Evolutionary conservation across 2,888 invertebrate species (phyloP).

Genomic region (Horisme vitalbata): DNA sequence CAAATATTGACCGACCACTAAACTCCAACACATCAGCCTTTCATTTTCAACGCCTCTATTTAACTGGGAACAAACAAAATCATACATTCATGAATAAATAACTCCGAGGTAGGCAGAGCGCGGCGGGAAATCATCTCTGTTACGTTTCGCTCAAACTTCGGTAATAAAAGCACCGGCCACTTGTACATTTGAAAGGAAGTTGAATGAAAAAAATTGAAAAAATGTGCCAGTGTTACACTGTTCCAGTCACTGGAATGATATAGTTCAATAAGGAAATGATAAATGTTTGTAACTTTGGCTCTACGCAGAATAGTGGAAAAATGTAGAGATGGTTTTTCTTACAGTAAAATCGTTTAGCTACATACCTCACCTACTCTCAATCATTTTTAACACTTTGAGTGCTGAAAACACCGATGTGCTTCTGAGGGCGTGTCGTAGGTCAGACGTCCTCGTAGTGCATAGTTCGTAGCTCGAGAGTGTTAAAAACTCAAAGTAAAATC

Average conservation of each 20-base stretch:
- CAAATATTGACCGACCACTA: conserved; percentile 23
- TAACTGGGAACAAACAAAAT: conserved; percentile 37
- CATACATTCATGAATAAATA: conserved; percentile 39
- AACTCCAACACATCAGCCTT: conserved; percentile 23
- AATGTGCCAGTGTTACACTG: conserved; percentile 18
- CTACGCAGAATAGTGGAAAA: too few species aligned
- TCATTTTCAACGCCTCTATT: conserved; percentile 36
- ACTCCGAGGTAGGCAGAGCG: conserved; percentile 32
- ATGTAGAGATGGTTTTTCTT: too few species aligned
- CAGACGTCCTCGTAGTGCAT: too few species aligned
- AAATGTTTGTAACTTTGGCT: too few species aligned
- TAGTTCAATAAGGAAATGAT: too few species aligned
- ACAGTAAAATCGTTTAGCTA: too few species aligned
- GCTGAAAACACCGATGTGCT: too few species aligned
- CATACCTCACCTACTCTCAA: too few species aligned
- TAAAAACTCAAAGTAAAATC: too few species aligned
- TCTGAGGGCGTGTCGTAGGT: too few species aligned
- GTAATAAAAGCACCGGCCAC: conserved; percentile 47
- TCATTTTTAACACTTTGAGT: too few species aligned
- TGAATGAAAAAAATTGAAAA: conserved; percentile 42
- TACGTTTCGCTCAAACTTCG: conserved; percentile 41
- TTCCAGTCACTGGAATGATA: conserved; percentile 11
- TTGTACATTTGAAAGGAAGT: conserved; percentile 45
- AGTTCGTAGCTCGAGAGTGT: too few species aligned
- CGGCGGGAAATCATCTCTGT: conserved; percentile 41